Percentiles rank a stretch among this genome's conserved stretches.
Conservation (phyloP, 2,113 vertebrate species). For the Corythornis vintsioides region DNA sequence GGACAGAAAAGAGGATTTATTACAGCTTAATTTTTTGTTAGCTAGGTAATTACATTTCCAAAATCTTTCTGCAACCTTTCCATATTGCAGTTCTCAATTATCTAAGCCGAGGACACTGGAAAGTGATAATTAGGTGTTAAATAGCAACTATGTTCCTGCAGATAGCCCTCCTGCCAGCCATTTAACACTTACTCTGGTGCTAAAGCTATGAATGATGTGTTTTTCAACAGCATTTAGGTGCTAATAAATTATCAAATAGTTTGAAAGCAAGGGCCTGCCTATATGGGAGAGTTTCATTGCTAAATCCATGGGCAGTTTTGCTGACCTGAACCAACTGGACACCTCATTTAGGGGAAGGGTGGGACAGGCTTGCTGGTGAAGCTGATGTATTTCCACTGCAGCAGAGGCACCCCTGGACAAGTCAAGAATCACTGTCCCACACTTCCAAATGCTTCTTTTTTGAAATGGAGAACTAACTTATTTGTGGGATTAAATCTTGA, state of each 20-base stretch:
- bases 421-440: not conserved
- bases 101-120: conserved; percentile 3
- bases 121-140: conserved; percentile 59
- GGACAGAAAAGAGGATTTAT: not conserved
- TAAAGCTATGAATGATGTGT: conserved; percentile 9
- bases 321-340: not conserved
- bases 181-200: not conserved
- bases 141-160: not conserved
- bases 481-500: not conserved
- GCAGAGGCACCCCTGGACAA: not conserved
- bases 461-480: not conserved
- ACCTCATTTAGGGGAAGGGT: not conserved
- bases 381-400: not conserved
- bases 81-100: not conserved
- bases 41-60: not conserved
- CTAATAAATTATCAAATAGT: conserved; percentile 24
- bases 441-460: not conserved
- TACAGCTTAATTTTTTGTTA: not conserved
- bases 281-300: not conserved
- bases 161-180: conserved; percentile 27
- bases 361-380: not conserved
- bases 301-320: not conserved
- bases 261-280: not conserved
- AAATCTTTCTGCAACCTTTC: conserved; percentile 3
- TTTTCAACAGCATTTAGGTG: conserved; percentile 35